Conservation (phyloP, 1,140 invertebrate genomes). For the Parapsyche elsis region DNA sequence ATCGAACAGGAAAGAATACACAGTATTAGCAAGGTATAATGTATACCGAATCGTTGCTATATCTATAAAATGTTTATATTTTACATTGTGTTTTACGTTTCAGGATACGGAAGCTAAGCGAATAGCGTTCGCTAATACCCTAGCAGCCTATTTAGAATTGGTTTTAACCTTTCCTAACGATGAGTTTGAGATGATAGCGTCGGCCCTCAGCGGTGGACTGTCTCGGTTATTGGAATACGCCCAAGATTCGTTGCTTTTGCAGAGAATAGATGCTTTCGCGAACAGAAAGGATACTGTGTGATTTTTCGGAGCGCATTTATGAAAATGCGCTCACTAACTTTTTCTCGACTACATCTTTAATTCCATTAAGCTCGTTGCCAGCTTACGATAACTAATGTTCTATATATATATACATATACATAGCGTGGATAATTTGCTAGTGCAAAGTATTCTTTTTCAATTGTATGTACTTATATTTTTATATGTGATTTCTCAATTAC, state of each 20-base stretch:
- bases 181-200: conserved; percentile 66
- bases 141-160: conserved; percentile 71
- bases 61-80: background rate
- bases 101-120: conserved; percentile 70
- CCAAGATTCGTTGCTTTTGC: conserved; percentile 62
- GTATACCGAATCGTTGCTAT: too few species aligned
- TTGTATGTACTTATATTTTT: conserved; percentile 19
- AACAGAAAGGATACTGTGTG: conserved; percentile 54
- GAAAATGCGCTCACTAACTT: conserved; percentile 26
- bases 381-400: too few species aligned
- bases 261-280: conserved; percentile 58
- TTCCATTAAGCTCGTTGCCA: too few species aligned
- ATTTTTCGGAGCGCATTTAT: conserved; percentile 35
- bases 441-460: background rate
- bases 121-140: conserved; percentile 69
- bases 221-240: conserved; percentile 68
- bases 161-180: conserved; percentile 68
- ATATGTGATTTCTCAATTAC: background rate
- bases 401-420: background rate
- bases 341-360: background rate
- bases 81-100: conserved; percentile 50
- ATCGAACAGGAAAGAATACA: conserved; percentile 79
- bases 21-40: conserved; percentile 85
- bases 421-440: background rate
- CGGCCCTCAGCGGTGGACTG: conserved; percentile 68